Percentiles rank a stretch among this genome's conserved stretches.
Conservation (phyloP, 2,797 vertebrate species). For the Myotis planiceps region DNA sequence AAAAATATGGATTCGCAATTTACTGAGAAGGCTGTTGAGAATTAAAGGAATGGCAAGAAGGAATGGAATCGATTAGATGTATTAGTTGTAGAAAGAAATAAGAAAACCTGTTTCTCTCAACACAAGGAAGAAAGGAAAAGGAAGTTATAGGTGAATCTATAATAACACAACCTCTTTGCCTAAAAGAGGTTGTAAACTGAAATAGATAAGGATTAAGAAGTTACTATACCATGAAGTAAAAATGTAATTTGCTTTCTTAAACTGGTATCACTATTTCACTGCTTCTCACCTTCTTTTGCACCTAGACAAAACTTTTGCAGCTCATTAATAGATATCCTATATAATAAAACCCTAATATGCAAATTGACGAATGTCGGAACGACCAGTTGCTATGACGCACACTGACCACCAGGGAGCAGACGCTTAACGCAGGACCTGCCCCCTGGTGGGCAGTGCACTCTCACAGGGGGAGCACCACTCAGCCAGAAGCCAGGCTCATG, state of each 20-base stretch:
- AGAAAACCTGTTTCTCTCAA: neutral
- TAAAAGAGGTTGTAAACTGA: conserved; percentile 19
- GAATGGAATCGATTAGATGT: neutral
- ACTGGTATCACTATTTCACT: neutral
- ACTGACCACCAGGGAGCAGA: too few species aligned
- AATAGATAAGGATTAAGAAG: conserved; percentile 28
- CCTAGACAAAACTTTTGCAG: conserved; percentile 55
- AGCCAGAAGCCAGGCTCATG: too few species aligned
- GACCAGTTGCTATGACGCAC: too few species aligned
- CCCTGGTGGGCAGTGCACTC: too few species aligned
- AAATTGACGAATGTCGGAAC: too few species aligned
- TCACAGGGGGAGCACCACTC: too few species aligned
- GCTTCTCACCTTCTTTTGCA: conserved; percentile 25
- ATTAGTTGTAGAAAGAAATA: neutral
- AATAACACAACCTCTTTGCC: neutral
- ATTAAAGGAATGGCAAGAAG: neutral
- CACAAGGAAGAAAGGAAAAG: neutral
- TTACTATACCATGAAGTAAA: conserved; percentile 63
- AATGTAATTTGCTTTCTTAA: neutral
- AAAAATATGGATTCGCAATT: neutral
- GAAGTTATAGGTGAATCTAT: neutral
- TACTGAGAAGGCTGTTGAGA: neutral
- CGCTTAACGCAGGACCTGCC: too few species aligned
- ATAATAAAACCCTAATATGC: too few species aligned
- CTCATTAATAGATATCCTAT: neutral